Percentiles rank a stretch among this genome's conserved stretches.
These are phyloP conservation scores for Motacilla tschutschensis DNA, from an alignment of 2,113 vertebrate species.

Conservation along the genomic window DNA sequence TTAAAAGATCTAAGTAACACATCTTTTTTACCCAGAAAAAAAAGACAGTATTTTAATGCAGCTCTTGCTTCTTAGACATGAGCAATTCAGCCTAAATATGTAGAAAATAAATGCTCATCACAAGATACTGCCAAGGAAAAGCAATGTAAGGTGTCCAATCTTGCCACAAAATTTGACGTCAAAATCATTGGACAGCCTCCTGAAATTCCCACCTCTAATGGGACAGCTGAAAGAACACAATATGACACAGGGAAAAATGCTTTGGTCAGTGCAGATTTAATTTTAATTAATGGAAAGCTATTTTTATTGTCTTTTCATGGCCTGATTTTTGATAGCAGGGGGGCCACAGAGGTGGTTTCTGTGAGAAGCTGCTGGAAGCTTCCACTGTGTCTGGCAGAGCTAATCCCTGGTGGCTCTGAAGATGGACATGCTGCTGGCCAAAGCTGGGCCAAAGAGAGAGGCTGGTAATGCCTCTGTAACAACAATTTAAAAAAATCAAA, in stretches of 20 bases:
- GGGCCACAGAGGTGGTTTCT: neutral
- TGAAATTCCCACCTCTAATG: neutral
- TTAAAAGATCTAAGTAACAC: neutral
- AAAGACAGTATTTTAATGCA: neutral
- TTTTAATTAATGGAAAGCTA: neutral
- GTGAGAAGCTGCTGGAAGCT: neutral
- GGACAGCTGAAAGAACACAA: neutral
- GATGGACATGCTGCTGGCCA: neutral
- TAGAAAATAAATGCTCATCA: neutral
- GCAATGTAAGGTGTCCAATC: neutral
- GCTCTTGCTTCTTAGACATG: neutral
- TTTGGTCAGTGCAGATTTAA: neutral
- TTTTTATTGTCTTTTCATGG: neutral
- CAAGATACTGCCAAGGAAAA: neutral
- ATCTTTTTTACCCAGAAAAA: neutral
- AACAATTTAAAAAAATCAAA: neutral
- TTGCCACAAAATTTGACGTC: neutral
- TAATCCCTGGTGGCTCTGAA: neutral
- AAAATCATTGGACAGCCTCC: neutral
- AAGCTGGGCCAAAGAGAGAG: too few species aligned
- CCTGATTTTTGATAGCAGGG: neutral
- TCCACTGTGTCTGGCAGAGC: neutral
- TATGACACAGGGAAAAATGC: neutral
- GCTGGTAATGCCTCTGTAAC: rapidly evolving
- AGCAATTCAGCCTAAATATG: neutral